Percentiles rank a stretch among this genome's conserved stretches.
Evolutionary conservation across 2,113 vertebrate species (phyloP).

Genomic region (Aptenodytes patagonicus): DNA sequence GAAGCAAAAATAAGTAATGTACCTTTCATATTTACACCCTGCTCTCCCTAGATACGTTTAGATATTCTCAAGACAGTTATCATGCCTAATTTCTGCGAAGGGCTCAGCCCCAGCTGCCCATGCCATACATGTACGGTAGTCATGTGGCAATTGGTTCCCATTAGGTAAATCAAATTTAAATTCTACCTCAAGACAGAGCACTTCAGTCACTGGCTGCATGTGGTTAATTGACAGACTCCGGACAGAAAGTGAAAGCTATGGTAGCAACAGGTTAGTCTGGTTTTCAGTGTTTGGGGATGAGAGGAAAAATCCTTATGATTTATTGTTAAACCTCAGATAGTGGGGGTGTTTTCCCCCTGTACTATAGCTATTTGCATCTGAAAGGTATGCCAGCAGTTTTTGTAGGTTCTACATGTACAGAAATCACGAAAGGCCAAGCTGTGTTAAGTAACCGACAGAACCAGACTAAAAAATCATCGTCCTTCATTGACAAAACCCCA

Average conservation of each 20-base stretch:
- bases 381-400: neutral
- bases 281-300: neutral
- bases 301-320: neutral
- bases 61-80: neutral
- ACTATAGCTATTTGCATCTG: neutral
- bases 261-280: neutral
- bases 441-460: neutral
- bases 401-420: neutral
- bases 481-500: neutral
- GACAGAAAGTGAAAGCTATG: neutral
- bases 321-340: neutral
- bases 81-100: neutral
- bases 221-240: neutral
- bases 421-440: neutral
- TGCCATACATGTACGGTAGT: neutral
- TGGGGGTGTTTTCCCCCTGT: neutral
- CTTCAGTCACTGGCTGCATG: neutral
- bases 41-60: neutral
- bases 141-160: neutral
- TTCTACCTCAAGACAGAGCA: neutral
- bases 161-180: constrained; percentile 19
- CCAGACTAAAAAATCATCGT: neutral
- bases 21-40: neutral
- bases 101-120: neutral
- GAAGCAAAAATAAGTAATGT: neutral